These are phyloP conservation scores for Ceratina australensis DNA, from an alignment of 1,140 invertebrate genomes.

Conservation along the genomic window DNA sequence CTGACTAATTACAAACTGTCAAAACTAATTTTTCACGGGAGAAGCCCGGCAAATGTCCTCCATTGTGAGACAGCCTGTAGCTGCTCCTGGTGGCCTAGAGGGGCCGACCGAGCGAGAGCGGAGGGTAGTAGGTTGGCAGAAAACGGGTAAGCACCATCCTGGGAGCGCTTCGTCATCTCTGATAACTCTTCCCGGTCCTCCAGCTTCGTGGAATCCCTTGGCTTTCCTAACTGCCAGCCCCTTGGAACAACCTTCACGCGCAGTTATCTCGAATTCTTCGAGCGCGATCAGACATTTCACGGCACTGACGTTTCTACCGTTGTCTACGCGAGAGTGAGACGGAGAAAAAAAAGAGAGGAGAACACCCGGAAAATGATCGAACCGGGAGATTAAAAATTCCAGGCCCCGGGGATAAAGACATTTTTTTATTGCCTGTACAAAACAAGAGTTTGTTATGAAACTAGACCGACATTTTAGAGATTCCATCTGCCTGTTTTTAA, in stretches of 20 bases:
- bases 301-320: conserved; percentile 36
- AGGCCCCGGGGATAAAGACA: conserved; percentile 1
- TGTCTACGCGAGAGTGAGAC: conserved; percentile 11
- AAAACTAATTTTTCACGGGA: conserved; percentile 11
- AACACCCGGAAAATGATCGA: conserved; percentile 7
- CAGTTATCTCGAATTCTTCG: conserved; percentile 56
- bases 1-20: conserved; percentile 28
- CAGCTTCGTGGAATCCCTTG: conserved; percentile 49
- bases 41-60: conserved; percentile 32
- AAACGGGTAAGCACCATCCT: conserved; percentile 70
- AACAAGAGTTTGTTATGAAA: too few species aligned
- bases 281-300: conserved; percentile 46
- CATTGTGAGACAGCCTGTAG: conserved; percentile 41
- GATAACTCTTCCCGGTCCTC: conserved; percentile 66
- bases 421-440: conserved; percentile 18
- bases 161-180: conserved; percentile 74
- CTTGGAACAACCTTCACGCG: conserved; percentile 42
- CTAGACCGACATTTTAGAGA: too few species aligned
- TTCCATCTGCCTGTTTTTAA: too few species aligned
- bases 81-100: conserved; percentile 2
- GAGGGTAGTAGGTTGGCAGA: conserved; percentile 36
- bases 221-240: conserved; percentile 37
- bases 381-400: conserved; percentile 50
- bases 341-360: conserved; percentile 1
- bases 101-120: background rate